phyloP scores from a whole-genome alignment of 2,113 vertebrate species.

The Anoplopoma fimbria region DNA sequence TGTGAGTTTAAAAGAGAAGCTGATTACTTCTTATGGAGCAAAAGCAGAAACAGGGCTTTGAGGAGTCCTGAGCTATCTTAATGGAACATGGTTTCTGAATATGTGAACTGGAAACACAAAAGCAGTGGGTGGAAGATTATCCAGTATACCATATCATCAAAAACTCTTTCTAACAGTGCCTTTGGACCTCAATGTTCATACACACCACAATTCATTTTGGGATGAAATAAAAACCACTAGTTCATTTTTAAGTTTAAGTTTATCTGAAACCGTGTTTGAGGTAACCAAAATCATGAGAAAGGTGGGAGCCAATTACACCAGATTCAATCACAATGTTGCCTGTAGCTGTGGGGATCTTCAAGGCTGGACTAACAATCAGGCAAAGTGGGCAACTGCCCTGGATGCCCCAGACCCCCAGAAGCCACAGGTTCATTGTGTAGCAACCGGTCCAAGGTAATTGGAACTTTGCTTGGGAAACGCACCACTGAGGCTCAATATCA shows the following conservation, averaged over 20 bases:
- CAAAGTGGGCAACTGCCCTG: too few relatives aligned
- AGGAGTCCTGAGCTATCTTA: neutral
- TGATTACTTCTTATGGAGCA: slow-evolving; percentile 10
- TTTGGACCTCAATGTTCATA: neutral
- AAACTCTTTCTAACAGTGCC: neutral
- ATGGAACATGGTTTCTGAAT: slow-evolving; percentile 3
- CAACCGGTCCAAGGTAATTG: neutral
- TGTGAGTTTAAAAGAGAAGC: slow-evolving; percentile 1
- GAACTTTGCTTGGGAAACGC: neutral
- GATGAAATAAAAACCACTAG: too few relatives aligned
- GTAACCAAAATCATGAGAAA: neutral
- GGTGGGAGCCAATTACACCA: neutral
- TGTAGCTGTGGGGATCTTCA: neutral
- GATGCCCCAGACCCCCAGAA: neutral
- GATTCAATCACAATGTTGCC: neutral
- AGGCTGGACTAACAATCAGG: neutral
- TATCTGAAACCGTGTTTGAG: too few relatives aligned
- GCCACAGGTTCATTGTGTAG: neutral
- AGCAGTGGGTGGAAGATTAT: neutral
- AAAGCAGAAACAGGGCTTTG: neutral
- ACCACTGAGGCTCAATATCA: too few relatives aligned
- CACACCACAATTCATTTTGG: neutral
- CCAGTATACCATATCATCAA: neutral
- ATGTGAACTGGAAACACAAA: neutral
- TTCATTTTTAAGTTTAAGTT: too few relatives aligned